Base-by-base conservation (phyloP, 2,888 invertebrate genomes). In the Piscicola geometra region DNA sequence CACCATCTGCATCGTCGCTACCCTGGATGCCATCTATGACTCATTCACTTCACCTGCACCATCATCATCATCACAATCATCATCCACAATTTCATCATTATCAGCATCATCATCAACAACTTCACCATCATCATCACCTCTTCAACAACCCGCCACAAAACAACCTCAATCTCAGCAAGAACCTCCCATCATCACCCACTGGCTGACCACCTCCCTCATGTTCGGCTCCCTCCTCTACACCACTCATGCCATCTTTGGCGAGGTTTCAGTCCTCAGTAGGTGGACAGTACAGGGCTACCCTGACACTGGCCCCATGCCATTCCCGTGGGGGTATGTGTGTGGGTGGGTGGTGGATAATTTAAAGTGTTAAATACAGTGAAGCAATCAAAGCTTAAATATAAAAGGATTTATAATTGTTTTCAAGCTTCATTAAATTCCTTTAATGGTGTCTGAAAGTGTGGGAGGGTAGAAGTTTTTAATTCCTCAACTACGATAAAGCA, bases 301-400 rank as follows among this genome's bases (percentile, higher is more conserved):
- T 12, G 79, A 83, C 74, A 77, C 80, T 68, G 85, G 85, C 35
- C 85, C 85, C 2, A 77, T 78, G 68, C 85, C 85, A 1, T 80
- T 82, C 73, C 83, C 84, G 0, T 84, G 84, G 83, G 85, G 86
- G 85, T 85, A n/a, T n/a, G n/a, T n/a, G n/a, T n/a, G n/a, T n/a
- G n/a, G n/a, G n/a, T n/a, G n/a, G n/a, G n/a, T n/a, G n/a, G n/a
- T n/a, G n/a, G n/a, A n/a, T n/a, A n/a, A n/a, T n/a, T n/a, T n/a
- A n/a, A n/a, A n/a, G n/a, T n/a, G n/a, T n/a, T n/a, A n/a, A n/a
- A n/a, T n/a, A n/a, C n/a, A n/a, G n/a, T n/a, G n/a, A n/a, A n/a
- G n/a, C n/a, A n/a, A n/a, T n/a, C n/a, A n/a, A n/a, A n/a, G n/a
- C n/a, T n/a, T n/a, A n/a, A n/a, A n/a, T n/a, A n/a, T n/a, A n/a